These are phyloP conservation scores for Drosophila acutilabella DNA, from an alignment of 2,888 invertebrate species.

Conservation along the genomic window DNA sequence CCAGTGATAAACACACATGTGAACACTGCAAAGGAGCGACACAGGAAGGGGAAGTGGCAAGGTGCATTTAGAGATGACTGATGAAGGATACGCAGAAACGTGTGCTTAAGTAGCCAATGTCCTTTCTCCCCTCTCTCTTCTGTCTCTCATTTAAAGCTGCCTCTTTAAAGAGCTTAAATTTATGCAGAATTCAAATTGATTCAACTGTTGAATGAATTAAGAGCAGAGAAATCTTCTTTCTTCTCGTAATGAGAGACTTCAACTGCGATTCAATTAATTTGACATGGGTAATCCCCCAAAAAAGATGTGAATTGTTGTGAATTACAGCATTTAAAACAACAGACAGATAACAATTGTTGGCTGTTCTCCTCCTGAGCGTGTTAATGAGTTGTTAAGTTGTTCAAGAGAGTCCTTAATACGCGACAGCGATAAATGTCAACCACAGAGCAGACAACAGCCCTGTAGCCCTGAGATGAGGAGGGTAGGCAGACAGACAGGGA, in stretches of 20 bases:
- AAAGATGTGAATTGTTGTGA: constrained; percentile 45
- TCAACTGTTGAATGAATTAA: not conserved
- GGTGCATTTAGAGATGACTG: constrained; percentile 20
- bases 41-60: not conserved
- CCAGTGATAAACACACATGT: constrained; percentile 59
- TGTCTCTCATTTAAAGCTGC: constrained; percentile 18
- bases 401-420: constrained; percentile 52
- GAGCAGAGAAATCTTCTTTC: not conserved
- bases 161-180: not conserved
- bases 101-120: constrained; percentile 20
- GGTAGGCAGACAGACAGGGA: constrained; percentile 7
- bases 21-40: constrained; percentile 21
- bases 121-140: not conserved
- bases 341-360: constrained; percentile 53
- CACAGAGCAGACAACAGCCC: constrained; percentile 51
- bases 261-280: constrained; percentile 52
- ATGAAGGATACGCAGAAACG: constrained; percentile 16
- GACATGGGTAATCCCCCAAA: constrained; percentile 56
- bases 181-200: not conserved
- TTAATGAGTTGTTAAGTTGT: constrained; percentile 77
- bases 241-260: constrained; percentile 6
- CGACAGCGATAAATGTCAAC: constrained; percentile 76
- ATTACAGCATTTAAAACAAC: constrained; percentile 60
- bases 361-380: constrained; percentile 49
- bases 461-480: not conserved